A percentile compares a stretch with the other conserved stretches of the same genome.
These are phyloP conservation scores for Hoplias malabaricus DNA, from an alignment of 2,113 vertebrate species.

Conservation along the genomic window DNA sequence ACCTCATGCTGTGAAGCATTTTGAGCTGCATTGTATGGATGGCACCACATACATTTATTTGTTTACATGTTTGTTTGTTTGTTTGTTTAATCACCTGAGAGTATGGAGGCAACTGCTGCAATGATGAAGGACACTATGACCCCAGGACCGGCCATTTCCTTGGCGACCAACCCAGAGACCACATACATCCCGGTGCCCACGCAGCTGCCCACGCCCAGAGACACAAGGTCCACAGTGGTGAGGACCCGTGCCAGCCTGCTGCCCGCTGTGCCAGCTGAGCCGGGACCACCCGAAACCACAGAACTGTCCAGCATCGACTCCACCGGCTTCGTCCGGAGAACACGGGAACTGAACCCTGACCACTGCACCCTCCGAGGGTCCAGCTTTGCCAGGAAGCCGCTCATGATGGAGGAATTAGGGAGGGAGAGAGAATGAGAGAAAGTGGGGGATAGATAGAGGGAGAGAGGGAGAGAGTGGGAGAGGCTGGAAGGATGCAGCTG, in stretches of 20 bases:
- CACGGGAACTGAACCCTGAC: constrained; percentile 79
- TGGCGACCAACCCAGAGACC: constrained; percentile 93
- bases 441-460: neutral
- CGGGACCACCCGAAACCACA: no score
- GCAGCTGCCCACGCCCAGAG: constrained; percentile 93
- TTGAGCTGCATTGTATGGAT: no score
- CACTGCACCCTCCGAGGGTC: constrained; percentile 81
- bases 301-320: constrained; percentile 87
- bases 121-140: constrained; percentile 97
- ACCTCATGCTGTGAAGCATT: no score
- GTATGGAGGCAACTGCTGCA: constrained; percentile 87
- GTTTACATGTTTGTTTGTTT: neutral
- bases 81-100: constrained; percentile 80
- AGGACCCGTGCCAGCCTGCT: constrained; percentile 87
- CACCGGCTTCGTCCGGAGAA: constrained; percentile 91
- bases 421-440: neutral
- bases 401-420: constrained; percentile 68
- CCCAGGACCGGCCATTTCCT: constrained; percentile 92
- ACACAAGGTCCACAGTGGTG: constrained; percentile 92
- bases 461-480: neutral
- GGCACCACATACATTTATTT: no score
- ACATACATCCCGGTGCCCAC: constrained; percentile 99
- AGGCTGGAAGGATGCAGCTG: neutral
- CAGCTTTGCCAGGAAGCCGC: constrained; percentile 72
- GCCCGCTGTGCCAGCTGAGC: constrained; percentile 57